phyloP scores from a whole-genome alignment of 2,113 vertebrate genomes.

The Felis chaus region DNA sequence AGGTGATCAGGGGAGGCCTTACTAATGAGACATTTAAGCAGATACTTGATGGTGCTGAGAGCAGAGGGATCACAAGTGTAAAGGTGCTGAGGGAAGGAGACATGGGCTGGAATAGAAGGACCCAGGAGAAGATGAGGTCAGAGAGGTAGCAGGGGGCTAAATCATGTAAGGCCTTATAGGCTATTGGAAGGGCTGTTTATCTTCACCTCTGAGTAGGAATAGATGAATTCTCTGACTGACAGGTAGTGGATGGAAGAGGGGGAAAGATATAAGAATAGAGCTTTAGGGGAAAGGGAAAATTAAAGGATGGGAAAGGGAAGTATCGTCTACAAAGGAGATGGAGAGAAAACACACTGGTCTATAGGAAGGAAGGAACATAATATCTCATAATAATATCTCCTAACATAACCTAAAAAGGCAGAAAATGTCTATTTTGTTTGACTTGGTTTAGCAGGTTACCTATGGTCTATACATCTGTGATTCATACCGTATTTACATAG shows the following conservation, averaged over 20 bases:
- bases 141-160: background rate
- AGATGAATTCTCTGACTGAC: background rate
- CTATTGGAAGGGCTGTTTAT: background rate
- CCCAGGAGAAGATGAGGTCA: background rate
- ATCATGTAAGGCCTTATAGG: background rate
- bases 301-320: background rate
- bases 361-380: background rate
- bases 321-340: background rate
- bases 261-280: background rate
- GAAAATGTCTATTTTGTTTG: slow-evolving; percentile 12
- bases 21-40: background rate
- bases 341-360: background rate
- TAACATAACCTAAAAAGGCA: background rate
- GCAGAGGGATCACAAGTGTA: background rate
- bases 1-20: background rate
- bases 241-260: background rate
- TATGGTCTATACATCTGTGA: background rate
- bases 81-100: background rate
- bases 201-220: background rate
- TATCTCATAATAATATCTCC: background rate
- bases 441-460: slow-evolving; percentile 6
- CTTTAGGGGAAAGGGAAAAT: slow-evolving; percentile 13
- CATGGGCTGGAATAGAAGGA: background rate
- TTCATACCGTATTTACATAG: slow-evolving; percentile 49
- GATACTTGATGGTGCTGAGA: background rate